Evolutionary conservation across 2,113 vertebrate genomes (phyloP).

Genomic region (Paramormyrops kingsleyae): DNA sequence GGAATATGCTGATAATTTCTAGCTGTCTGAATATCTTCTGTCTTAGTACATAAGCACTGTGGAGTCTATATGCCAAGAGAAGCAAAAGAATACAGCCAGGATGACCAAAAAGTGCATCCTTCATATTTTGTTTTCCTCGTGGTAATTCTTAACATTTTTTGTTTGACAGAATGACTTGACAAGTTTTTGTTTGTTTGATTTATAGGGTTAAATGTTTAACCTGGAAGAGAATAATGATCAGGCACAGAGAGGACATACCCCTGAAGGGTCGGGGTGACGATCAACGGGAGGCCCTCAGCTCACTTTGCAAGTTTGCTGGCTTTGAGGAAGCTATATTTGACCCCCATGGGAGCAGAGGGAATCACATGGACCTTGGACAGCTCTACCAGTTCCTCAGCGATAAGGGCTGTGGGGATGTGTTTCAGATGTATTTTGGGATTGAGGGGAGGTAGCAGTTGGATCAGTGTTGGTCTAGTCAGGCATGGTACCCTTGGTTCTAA

Average conservation of each 20-base stretch:
- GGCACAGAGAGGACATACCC: slow-evolving; percentile 83
- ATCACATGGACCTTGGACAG: slow-evolving; percentile 96
- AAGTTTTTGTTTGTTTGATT: slow-evolving; percentile 23
- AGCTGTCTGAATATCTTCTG: background rate
- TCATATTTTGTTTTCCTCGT: background rate
- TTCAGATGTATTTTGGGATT: slow-evolving; percentile 78
- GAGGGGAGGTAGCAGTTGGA: slow-evolving; percentile 50
- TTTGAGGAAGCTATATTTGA: slow-evolving; percentile 87
- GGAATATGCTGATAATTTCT: background rate
- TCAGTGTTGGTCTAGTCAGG: background rate
- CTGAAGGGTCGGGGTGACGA: slow-evolving; percentile 49
- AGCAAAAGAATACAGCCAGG: background rate
- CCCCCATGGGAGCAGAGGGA: slow-evolving; percentile 76
- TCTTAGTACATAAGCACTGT: background rate
- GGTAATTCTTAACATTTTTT: background rate
- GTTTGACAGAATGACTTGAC: no score
- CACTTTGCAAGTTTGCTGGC: slow-evolving; percentile 65
- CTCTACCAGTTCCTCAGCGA: slow-evolving; percentile 83
- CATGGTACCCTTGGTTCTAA: background rate
- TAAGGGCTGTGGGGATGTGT: slow-evolving; percentile 77
- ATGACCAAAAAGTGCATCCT: background rate
- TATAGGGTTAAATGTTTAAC: slow-evolving; percentile 76
- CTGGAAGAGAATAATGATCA: slow-evolving; percentile 94
- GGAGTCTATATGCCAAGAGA: background rate
- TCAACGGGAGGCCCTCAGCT: slow-evolving; percentile 32